Base-by-base conservation (phyloP, 2,113 vertebrate genomes). In the Pterophyllum scalare region DNA sequence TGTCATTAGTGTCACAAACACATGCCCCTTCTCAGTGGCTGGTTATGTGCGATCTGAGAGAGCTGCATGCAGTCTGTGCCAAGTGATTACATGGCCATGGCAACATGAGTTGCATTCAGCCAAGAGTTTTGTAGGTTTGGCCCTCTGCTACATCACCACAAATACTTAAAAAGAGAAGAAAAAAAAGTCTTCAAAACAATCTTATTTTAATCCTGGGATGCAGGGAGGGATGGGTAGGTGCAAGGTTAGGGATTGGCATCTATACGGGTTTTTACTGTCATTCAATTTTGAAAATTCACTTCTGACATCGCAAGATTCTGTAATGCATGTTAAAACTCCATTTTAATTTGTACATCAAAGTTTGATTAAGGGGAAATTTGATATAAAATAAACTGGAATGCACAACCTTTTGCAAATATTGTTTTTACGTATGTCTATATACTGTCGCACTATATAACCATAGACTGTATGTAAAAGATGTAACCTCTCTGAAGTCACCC, bases 331-430 rank as follows among this genome's bases (percentile, higher is more conserved):
- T 94, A 89, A 93, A 93, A 94, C 90, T 87, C 91, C 72, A 90
- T 96, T 96, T 96, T 96, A 95, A 96, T 96, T 96, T 96, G 96
- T 96, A 96, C 94, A 94, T 95, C 94, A 94, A 92, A 95, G 95
- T 96, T 96, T 96, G 95, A 96, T 94, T 94, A 96, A 93, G 93
- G 95, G 95, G 95, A 94, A 91, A 94, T 96, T 96, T 96, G 94
- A 94, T 96, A 96, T 94, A 95, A 96, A 96, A 96, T 95, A 95
- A 96, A 96, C 95, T 96, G 96, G 95, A 96, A 96, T 96, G 96
- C 95, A 95, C 93, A 96, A 93, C 86, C 74, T 94, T 94, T 95
- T 94, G 93, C 84, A 94, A 91, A 87, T 49, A 31, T 81, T 67
- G 82, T 90, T 80, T 88, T 85, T 59, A 52, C 86, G 61, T 83